Evolutionary conservation across 2,113 vertebrate species (phyloP).

Genomic region (Strigops habroptila): DNA sequence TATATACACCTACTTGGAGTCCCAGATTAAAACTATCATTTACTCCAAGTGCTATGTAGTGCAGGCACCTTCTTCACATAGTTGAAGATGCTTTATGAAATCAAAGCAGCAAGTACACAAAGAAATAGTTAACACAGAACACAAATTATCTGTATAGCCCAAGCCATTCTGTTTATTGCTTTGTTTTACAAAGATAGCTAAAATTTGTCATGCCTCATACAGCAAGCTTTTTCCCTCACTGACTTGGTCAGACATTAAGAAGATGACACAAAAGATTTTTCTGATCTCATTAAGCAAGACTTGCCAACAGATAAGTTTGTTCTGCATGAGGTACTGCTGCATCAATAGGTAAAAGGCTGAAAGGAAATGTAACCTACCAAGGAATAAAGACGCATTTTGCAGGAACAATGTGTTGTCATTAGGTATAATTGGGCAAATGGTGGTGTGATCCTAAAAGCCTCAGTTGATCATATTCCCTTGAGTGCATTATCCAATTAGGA

Average conservation of each 20-base stretch:
- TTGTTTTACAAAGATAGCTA: not conserved
- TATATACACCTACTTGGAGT: not conserved
- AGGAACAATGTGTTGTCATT: slow-evolving; percentile 36
- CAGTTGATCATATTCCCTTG: slow-evolving; percentile 12
- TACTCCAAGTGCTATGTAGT: not conserved
- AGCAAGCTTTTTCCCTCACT: not conserved
- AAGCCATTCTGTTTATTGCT: not conserved
- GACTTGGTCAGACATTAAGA: not conserved
- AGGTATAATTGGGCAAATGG: slow-evolving; percentile 39
- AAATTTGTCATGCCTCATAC: not conserved
- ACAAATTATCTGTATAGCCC: not conserved
- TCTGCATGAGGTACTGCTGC: not conserved
- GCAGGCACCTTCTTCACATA: not conserved
- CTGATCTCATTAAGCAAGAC: not conserved
- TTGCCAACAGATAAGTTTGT: not conserved
- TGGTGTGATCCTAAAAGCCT: slow-evolving; percentile 20
- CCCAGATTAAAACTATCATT: not conserved
- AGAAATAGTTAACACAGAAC: not conserved
- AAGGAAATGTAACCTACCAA: not conserved
- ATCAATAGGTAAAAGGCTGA: not conserved
- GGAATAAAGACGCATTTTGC: not conserved
- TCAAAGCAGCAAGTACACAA: not conserved
- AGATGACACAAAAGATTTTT: not conserved
- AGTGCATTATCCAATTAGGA: slow-evolving; percentile 2
- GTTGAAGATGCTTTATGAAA: not conserved